A percentile compares a stretch with the other conserved stretches of the same genome.
These are phyloP conservation scores for Oligia latruncula DNA, from an alignment of 2,888 invertebrate species.

Conservation along the genomic window DNA sequence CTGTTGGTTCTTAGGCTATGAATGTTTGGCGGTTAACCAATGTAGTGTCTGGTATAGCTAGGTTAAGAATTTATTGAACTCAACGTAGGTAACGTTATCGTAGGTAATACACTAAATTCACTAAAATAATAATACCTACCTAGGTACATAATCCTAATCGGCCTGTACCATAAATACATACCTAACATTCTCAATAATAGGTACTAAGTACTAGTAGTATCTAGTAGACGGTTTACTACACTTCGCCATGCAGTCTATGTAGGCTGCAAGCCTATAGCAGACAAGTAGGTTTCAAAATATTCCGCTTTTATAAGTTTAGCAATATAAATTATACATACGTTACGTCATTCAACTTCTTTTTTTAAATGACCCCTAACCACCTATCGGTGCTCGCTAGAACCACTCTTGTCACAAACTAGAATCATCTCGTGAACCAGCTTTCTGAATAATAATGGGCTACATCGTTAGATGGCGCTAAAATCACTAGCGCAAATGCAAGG, in stretches of 20 bases:
- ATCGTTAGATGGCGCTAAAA: slow-evolving; percentile 27
- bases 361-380: not conserved
- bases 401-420: not conserved
- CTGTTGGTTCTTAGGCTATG: not conserved
- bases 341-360: not conserved
- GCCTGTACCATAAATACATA: not conserved
- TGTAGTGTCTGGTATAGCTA: not conserved
- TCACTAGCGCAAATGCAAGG: not conserved
- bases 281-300: not conserved
- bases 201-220: too few relatives aligned
- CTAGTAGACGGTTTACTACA: too few relatives aligned
- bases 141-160: not conserved
- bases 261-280: not conserved
- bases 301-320: not conserved
- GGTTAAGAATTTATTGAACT: not conserved
- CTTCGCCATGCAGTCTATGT: not conserved
- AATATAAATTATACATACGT: not conserved
- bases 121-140: not conserved
- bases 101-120: not conserved
- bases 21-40: not conserved
- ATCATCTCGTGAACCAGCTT: not conserved
- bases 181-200: not conserved
- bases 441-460: not conserved
- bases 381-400: too few relatives aligned
- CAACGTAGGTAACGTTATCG: not conserved